These are phyloP conservation scores for Acromyrmex heyeri DNA, from an alignment of 1,140 invertebrate genomes.

Conservation along the genomic window DNA sequence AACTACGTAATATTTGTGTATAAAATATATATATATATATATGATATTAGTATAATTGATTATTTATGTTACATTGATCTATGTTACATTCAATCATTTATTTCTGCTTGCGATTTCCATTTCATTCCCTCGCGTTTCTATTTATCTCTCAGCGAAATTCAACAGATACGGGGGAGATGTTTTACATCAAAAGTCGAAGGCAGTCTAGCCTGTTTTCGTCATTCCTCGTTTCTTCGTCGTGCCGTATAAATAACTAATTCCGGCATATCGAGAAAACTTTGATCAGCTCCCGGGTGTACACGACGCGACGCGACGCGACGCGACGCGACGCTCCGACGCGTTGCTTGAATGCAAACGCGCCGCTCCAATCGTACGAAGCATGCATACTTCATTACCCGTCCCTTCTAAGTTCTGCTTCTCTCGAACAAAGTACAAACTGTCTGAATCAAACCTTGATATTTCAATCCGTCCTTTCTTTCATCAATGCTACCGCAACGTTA, in stretches of 20 bases:
- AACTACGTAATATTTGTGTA: too few species aligned
- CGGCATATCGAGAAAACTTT: constrained; percentile 82
- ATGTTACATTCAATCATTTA: neutral
- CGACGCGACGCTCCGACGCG: constrained; percentile 40
- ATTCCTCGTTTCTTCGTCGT: constrained; percentile 57
- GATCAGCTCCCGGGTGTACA: constrained; percentile 76
- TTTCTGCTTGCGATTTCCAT: neutral
- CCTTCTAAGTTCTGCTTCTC: constrained; percentile 60
- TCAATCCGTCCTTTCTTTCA: constrained; percentile 39
- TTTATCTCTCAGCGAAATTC: neutral
- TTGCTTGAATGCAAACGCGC: constrained; percentile 57
- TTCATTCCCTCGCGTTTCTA: neutral
- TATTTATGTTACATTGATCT: too few species aligned
- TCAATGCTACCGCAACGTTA: constrained; percentile 20
- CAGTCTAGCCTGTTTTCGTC: constrained; percentile 41
- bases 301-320: constrained; percentile 42
- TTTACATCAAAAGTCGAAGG: constrained; percentile 40
- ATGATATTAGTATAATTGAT: neutral
- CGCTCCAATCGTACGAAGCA: constrained; percentile 69
- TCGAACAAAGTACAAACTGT: constrained; percentile 56
- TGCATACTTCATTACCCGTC: constrained; percentile 81
- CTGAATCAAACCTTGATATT: constrained; percentile 52
- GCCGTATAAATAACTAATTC: constrained; percentile 82
- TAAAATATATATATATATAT: neutral
- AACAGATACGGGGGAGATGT: constrained; percentile 17